Conservation (phyloP, 2,888 invertebrate species). For the Acanthosepion esculentum region DNA sequence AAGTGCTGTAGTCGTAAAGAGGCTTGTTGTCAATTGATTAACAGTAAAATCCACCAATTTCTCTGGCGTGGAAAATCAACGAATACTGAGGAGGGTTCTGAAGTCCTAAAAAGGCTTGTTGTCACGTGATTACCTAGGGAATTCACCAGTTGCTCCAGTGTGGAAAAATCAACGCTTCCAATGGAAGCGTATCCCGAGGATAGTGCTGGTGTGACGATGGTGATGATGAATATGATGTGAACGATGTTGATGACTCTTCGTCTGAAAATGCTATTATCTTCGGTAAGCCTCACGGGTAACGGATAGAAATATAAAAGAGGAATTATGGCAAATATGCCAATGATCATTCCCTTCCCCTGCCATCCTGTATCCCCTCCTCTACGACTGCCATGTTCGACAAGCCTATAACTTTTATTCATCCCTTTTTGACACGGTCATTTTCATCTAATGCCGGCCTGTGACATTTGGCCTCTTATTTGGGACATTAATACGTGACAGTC, state of each 20-base stretch:
- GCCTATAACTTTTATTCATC: background rate
- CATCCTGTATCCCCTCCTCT: background rate
- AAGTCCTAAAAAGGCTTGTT: too few species aligned
- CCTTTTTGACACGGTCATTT: background rate
- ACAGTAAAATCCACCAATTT: too few species aligned
- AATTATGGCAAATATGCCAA: background rate
- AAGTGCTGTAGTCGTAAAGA: too few species aligned
- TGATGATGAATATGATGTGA: background rate
- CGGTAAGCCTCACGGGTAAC: background rate
- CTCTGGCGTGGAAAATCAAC: too few species aligned
- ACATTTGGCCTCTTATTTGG: background rate
- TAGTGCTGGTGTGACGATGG: background rate
- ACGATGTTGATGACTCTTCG: background rate
- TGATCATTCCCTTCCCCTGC: background rate
- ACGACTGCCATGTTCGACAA: background rate
- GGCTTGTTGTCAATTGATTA: too few species aligned
- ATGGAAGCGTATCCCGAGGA: too few species aligned
- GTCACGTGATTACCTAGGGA: too few species aligned
- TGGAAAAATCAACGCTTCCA: too few species aligned
- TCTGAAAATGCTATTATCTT: background rate
- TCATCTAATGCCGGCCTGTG: background rate
- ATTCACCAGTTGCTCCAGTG: too few species aligned
- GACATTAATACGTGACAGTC: constrained; percentile 16
- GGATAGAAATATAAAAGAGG: background rate
- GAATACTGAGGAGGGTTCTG: too few species aligned